Evolutionary conservation across 1,140 invertebrate species (phyloP), one percentile per base, ranked within the genome.

Genomic region (Papilio helenus): DNA sequence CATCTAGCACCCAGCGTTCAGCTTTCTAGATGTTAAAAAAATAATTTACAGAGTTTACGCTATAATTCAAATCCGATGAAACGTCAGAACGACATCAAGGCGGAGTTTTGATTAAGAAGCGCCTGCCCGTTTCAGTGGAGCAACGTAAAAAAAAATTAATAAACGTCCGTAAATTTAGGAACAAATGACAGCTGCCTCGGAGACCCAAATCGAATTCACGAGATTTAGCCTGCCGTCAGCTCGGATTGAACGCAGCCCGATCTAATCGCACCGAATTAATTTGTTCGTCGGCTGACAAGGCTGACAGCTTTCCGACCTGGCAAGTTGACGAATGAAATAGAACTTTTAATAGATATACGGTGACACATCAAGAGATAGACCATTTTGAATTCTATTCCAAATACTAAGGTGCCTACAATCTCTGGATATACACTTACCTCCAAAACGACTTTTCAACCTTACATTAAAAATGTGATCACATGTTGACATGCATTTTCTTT

Each of bases 171-270:
- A 61, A 61, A 61, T 68, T 68, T 68, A 29, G 61, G 61, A 29
- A 68, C 61, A 68, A 68, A 68, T 68, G 61, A 68, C 61, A 68
- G 61, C 61, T 68, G 61, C 29, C 61, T 29, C 61, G 61, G 61
- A 68, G 61, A 68, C 61, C 61, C 26, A 68, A 68, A 68, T 68
- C 61, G 61, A 68, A 68, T 68, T 68, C 61, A 16, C 61, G 26
- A 29, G 61, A 68, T 68, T 68, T 68, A 68, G 26, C 61, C 23
- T 68, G 26, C 10, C 61, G 26, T 68, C 61, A 68, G 61, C 26
- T 68, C 12, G 20, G 26, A 34, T 68, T 68, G 61, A 12, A 68
- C 23, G 12, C 14, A 68, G 20, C 58, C 61, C 23, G 61, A 68
- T 68, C 61, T 68, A 29, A 68, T 68, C 61, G 12, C 14, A 16